These are phyloP conservation scores for Panagrolaimus sp. DNA, from an alignment of 1,140 invertebrate genomes.

Conservation along the genomic window DNA sequence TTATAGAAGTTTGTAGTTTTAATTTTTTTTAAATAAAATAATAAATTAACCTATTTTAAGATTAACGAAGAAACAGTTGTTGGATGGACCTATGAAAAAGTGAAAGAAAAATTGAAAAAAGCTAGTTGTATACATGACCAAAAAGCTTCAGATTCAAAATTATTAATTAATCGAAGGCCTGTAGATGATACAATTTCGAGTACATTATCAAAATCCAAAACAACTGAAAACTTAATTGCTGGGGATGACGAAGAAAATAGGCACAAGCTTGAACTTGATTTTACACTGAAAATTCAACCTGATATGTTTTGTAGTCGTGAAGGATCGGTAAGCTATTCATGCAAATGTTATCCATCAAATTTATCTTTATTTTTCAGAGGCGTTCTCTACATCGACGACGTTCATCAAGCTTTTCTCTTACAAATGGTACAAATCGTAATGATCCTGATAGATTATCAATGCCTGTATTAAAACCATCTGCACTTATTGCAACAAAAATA, in stretches of 20 bases:
- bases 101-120: not conserved
- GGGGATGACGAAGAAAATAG: conserved; percentile 7
- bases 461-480: conserved; percentile 18
- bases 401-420: conserved; percentile 25
- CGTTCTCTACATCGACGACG: conserved; percentile 9
- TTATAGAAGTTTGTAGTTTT: conserved; percentile 42
- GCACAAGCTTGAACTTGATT: conserved; percentile 28
- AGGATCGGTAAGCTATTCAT: not conserved
- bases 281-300: conserved; percentile 38
- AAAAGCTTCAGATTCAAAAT: conserved; percentile 13
- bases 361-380: conserved; percentile 12
- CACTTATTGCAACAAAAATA: conserved; percentile 17
- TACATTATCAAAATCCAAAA: conserved; percentile 18
- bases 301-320: conserved; percentile 29
- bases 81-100: conserved; percentile 23
- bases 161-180: conserved; percentile 20
- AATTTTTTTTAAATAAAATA: not conserved
- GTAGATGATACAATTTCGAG: conserved; percentile 35
- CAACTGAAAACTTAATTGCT: not conserved
- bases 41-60: conserved; percentile 4
- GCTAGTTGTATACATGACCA: not conserved
- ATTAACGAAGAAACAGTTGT: conserved; percentile 25
- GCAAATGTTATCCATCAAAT: not conserved
- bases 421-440: not conserved
- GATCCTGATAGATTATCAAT: not conserved